Percentiles rank a stretch among this genome's conserved stretches.
Conservation (phyloP, 2,797 vertebrate species). For the Microctenopoma stevenorrisi region DNA sequence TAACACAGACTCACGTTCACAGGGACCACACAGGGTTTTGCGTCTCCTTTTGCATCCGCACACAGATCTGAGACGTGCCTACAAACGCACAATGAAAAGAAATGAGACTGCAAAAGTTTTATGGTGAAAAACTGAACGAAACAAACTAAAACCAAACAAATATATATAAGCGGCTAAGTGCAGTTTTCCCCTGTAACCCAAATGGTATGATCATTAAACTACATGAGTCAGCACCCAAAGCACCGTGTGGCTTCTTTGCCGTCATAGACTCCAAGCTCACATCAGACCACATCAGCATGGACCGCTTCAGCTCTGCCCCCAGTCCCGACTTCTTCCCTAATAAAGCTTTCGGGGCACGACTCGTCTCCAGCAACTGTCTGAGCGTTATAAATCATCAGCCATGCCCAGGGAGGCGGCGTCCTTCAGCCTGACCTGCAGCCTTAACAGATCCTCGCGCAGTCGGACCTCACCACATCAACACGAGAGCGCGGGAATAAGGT, state of each 20-base stretch:
- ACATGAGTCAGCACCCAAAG: conserved; percentile 27
- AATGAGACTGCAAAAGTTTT: background rate
- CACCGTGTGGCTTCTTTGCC: conserved; percentile 24
- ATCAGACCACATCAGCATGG: conserved; percentile 28
- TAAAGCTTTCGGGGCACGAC: conserved; percentile 29
- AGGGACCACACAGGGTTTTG: conserved; percentile 25
- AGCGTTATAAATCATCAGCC: conserved; percentile 61
- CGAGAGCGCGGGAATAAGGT: conserved; percentile 40
- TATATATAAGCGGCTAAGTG: background rate
- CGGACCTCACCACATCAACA: conserved; percentile 14
- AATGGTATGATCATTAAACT: conserved; percentile 37
- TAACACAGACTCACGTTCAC: conserved; percentile 16
- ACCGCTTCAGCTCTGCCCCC: background rate
- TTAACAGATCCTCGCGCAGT: conserved; percentile 60
- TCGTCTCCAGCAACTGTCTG: conserved; percentile 43
- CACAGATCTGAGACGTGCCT: background rate
- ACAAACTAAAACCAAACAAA: background rate
- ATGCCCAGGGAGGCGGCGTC: conserved; percentile 51
- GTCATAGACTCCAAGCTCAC: conserved; percentile 18
- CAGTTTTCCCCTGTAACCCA: background rate
- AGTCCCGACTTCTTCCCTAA: conserved; percentile 20
- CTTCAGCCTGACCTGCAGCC: conserved; percentile 62
- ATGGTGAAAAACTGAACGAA: background rate
- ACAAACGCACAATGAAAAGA: background rate
- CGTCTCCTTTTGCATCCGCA: background rate